Base-by-base conservation (phyloP, 2,113 vertebrate species). In the Indicator maculatus region DNA sequence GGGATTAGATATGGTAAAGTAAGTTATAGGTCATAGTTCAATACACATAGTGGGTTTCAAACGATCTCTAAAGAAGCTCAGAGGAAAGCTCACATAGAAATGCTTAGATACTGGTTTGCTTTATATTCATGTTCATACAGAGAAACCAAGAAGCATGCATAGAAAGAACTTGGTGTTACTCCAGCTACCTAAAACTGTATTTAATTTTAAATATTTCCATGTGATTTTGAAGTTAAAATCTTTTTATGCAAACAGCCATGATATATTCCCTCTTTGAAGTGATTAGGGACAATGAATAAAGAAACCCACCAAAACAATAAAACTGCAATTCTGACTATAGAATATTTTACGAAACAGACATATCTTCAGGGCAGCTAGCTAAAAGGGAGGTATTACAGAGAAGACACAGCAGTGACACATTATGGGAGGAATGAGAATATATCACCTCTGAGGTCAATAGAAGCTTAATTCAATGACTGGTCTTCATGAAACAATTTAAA, bases 181-280 rank as follows among this genome's bases (percentile, higher is more conserved):
- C 93, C 89, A 96, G 64, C 77, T 89, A 82, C 75, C 77, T 89
- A 66, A 93, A 83, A 27, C 6, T 73, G 5, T 73, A 88, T 89
- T 96, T 95, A 0, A 89, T 93, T 89, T 88, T 88, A 95, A 96
- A 86, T 88, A 93, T 93, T 94, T 94, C 90, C 92, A 94, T 86
- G 56, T 89, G 93, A 76, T 67, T 47, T 55, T 47, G 52, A 92
- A 95, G 12, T 33, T 64, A 73, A 94, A 94, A 85, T 55, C 9
- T 71, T 76, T 96, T 78, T 79, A 79, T 55, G 36, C 50, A 91
- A 89, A 84, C 66, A 87, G 5, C 38, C 66, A 66, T 69, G n/a
- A 69, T 92, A 78, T 66, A 70, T 59, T 82, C 30, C 19, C 6
- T 90, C 76, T 94, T 84, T 90, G 83, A 95, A 88, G 58, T 69